Evolutionary conservation across 2,797 vertebrate genomes (phyloP).

Genomic region (Notolepis coatsorum): DNA sequence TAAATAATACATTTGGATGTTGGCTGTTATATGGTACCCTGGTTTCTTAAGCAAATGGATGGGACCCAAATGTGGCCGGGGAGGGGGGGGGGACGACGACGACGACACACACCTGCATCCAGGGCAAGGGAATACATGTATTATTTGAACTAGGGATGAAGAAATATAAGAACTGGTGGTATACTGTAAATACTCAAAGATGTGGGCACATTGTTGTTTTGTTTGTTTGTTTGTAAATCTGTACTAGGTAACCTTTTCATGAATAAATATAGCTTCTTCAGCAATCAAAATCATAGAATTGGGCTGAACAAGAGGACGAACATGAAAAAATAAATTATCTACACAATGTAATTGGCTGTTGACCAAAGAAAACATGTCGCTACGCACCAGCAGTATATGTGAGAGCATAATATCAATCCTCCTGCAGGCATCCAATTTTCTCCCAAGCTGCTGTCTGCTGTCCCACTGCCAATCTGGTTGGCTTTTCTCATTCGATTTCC

Average conservation of each 20-base stretch:
- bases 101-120: no score
- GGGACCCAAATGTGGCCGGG: neutral
- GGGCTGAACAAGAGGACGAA: constrained; percentile 32
- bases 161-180: neutral
- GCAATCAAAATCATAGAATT: no score
- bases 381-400: constrained; percentile 52
- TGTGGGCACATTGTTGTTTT: neutral
- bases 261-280: no score
- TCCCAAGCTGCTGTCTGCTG: constrained; percentile 49
- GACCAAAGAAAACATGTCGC: constrained; percentile 64
- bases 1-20: neutral
- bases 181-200: constrained; percentile 11
- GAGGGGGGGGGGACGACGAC: no score
- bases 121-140: neutral
- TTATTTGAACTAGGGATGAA: neutral
- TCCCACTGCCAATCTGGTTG: constrained; percentile 41
- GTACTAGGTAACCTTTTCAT: constrained; percentile 35
- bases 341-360: constrained; percentile 50
- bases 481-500: constrained; percentile 69
- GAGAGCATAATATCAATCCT: constrained; percentile 64
- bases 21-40: neutral
- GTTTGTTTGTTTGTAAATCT: constrained; percentile 16
- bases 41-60: neutral
- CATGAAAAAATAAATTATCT: constrained; percentile 58
- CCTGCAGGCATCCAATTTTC: constrained; percentile 68